Evolutionary conservation across 2,888 invertebrate genomes (phyloP).

Genomic region (Mactromeris polynyma): DNA sequence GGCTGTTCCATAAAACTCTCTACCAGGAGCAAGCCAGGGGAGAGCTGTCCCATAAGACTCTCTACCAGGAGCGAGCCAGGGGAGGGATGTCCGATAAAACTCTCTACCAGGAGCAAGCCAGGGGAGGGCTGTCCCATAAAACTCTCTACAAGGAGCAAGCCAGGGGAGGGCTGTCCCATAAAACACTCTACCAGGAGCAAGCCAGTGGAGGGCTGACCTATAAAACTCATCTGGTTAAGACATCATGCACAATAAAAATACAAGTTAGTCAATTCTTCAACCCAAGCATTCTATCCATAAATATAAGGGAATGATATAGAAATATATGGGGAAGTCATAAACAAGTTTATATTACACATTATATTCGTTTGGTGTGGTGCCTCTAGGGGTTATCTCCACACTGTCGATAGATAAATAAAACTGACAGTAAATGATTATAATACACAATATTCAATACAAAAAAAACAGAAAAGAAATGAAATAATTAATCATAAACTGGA

Average conservation of each 20-base stretch:
- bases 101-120: too few relatives aligned
- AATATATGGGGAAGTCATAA: neutral
- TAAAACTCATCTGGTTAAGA: too few relatives aligned
- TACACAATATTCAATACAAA: constrained; percentile 12
- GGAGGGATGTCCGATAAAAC: too few relatives aligned
- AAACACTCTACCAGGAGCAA: too few relatives aligned
- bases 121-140: too few relatives aligned
- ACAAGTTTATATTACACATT: constrained; percentile 83
- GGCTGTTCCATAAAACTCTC: too few relatives aligned
- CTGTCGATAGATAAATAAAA: constrained; percentile 41
- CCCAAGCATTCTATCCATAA: constrained; percentile 2
- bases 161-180: too few relatives aligned
- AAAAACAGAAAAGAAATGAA: neutral
- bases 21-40: too few relatives aligned
- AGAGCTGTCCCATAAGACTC: too few relatives aligned
- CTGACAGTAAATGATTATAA: constrained; percentile 32
- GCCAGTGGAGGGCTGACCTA: too few relatives aligned
- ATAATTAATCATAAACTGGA: neutral
- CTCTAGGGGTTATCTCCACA: constrained; percentile 26
- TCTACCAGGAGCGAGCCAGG: too few relatives aligned
- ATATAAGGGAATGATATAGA: neutral
- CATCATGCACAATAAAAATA: neutral
- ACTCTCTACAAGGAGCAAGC: too few relatives aligned
- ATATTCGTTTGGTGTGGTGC: constrained; percentile 77
- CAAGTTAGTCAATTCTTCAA: neutral